Conservation (phyloP, 2,888 invertebrate species). For the Cephonodes hylas region DNA sequence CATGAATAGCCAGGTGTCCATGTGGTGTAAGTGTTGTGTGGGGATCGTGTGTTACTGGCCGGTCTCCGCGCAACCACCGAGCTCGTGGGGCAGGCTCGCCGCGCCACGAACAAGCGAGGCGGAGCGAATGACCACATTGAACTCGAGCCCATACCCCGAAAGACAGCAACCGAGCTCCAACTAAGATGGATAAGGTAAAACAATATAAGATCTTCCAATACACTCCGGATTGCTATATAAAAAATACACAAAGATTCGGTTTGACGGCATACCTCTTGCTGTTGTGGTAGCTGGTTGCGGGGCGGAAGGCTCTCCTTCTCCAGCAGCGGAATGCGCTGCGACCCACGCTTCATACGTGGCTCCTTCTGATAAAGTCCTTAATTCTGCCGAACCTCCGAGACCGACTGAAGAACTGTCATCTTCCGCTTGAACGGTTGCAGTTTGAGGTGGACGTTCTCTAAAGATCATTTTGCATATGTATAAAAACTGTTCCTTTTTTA, state of each 20-base stretch:
- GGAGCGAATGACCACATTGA: constrained; percentile 84
- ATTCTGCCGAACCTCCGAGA: constrained; percentile 81
- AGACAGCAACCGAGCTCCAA: constrained; percentile 90
- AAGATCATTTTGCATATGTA: constrained; percentile 6
- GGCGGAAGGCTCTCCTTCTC: constrained; percentile 89
- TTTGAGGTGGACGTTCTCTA: constrained; percentile 73
- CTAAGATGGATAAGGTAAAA: too few species aligned
- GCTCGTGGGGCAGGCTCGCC: constrained; percentile 90
- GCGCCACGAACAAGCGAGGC: constrained; percentile 86
- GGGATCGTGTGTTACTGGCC: constrained; percentile 86
- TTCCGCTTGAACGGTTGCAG: constrained; percentile 68
- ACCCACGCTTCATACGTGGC: constrained; percentile 94
- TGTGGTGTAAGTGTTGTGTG: constrained; percentile 85
- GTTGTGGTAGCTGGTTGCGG: constrained; percentile 88
- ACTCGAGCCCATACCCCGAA: constrained; percentile 88
- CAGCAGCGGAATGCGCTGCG: constrained; percentile 89
- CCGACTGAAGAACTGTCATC: constrained; percentile 63
- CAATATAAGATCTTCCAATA: too few species aligned
- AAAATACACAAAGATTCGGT: too few species aligned
- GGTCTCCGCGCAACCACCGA: constrained; percentile 86
- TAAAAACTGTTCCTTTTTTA: too few species aligned
- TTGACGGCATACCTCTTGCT: constrained; percentile 87
- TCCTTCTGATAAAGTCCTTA: constrained; percentile 85
- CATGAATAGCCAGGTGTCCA: constrained; percentile 87
- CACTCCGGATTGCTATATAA: too few species aligned